Base-by-base conservation (phyloP, 2,797 vertebrate genomes). In the Bucorvus abyssinicus region DNA sequence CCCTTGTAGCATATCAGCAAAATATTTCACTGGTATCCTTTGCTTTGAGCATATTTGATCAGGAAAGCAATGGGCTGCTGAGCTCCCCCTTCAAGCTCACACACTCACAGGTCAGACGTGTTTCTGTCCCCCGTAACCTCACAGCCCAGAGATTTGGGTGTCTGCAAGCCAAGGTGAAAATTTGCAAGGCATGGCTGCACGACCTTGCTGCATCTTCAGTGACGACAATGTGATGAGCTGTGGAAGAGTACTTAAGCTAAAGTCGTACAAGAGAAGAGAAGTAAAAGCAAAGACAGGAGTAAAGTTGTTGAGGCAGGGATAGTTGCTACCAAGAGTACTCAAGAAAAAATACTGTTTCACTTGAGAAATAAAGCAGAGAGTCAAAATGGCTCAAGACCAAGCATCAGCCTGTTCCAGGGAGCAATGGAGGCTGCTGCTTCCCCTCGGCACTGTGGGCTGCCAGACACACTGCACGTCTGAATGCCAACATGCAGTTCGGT, bases 401-500 rank as follows among this genome's bases (percentile, higher is more conserved):
- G 10, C 17, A 24, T 19, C 19, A 13, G 12, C 14, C 50, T 69
- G 7, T 70, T 70, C 32, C 4, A 3, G 69, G 50, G 56, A 24
- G 9, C 0, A 0, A 6, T 19, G 19, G n/a, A 64, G 34, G 56
- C 23, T 80, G 29, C 15, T 2, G 1, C 22, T 19, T 56, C 18
- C 44, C 24, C 18, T 32, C 5, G 0, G 30, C 61, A n/a, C 56
- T 7, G 42, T 40, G 49, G n/a, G 36, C 50, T 74, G 50, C 45
- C 69, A 57, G 24, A 52, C 44, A 29, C 3, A 3, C n/a, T 1
- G 1, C 10, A 3, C 1, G 5, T 10, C 50, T 53, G 30, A 27
- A 17, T 22, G 22, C 16, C 52, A 57, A 69, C 64, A 69, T 2
- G 21, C n/a, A 47, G 26, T 36, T 50, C 30, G 22, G 34, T 9